A percentile compares a stretch with the other conserved stretches of the same genome.
phyloP scores from a whole-genome alignment of 2,113 vertebrate species.

The Typhlomys cinereus region DNA sequence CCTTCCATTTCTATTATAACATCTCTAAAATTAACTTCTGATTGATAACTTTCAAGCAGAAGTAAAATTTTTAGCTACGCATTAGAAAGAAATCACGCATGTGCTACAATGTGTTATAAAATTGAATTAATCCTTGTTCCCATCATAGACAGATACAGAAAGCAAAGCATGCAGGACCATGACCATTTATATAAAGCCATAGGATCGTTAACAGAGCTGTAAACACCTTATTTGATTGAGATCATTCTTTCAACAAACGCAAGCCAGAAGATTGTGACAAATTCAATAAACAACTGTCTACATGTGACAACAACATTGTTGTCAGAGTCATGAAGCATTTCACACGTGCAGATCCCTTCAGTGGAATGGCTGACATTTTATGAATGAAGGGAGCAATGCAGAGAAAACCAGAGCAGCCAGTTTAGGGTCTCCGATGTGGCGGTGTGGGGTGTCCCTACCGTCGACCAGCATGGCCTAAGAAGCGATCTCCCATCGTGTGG shows the following conservation, averaged over 20 bases:
- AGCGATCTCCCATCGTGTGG: neutral
- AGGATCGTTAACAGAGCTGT: neutral
- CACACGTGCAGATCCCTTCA: neutral
- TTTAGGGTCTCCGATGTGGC: too few species aligned
- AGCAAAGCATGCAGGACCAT: neutral
- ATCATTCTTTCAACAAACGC: neutral
- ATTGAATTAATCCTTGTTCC: neutral
- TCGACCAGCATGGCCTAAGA: too few species aligned
- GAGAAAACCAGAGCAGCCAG: neutral
- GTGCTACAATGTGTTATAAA: neutral
- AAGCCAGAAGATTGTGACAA: neutral
- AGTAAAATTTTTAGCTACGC: neutral
- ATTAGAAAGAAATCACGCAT: neutral
- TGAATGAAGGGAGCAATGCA: neutral
- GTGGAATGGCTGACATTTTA: neutral
- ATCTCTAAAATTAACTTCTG: constrained; percentile 14
- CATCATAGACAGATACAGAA: neutral
- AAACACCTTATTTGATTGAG: neutral
- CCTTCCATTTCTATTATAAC: constrained; percentile 9
- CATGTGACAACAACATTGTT: neutral
- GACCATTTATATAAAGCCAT: neutral
- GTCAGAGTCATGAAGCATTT: neutral
- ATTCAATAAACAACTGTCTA: neutral
- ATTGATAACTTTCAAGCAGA: neutral
- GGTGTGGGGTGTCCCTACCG: neutral